A percentile compares a stretch with the other conserved stretches of the same genome.
phyloP scores from a whole-genome alignment of 2,113 vertebrate species.

The Ivindomyrus marchei region DNA sequence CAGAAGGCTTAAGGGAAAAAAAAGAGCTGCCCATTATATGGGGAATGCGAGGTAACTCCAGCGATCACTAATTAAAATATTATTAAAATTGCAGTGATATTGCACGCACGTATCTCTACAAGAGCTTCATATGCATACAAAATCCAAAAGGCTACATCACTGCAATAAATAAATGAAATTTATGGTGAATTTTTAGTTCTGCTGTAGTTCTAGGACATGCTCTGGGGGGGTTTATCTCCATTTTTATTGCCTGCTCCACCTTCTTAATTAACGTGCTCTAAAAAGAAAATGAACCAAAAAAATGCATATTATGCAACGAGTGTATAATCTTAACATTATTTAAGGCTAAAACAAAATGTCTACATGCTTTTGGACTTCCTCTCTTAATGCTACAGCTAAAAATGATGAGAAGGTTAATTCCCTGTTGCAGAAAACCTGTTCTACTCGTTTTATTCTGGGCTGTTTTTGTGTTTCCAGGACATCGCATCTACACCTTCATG shows the following conservation, averaged over 20 bases:
- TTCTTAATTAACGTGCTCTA: not conserved
- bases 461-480: conserved; percentile 17
- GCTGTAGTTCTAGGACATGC: not conserved
- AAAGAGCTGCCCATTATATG: not conserved
- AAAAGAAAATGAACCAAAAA: not conserved
- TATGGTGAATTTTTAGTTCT: not conserved
- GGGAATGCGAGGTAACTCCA: not conserved
- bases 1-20: not conserved
- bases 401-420: conserved; percentile 57
- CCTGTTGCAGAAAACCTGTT: conserved; percentile 49
- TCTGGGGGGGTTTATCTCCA: not conserved
- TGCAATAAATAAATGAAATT: not conserved
- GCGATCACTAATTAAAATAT: not conserved
- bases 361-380: conserved; percentile 39
- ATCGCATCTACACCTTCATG: not conserved
- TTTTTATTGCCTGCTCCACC: not conserved
- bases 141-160: not conserved
- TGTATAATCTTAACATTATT: conserved; percentile 13
- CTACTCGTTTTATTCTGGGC: conserved; percentile 31
- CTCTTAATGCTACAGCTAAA: conserved; percentile 53
- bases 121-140: not conserved
- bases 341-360: conserved; percentile 28
- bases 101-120: not conserved
- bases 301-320: not conserved
- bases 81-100: not conserved